Percentiles rank a stretch among this genome's conserved stretches.
phyloP scores from a whole-genome alignment of 2,113 vertebrate species.

The Xenopus laevis region DNA sequence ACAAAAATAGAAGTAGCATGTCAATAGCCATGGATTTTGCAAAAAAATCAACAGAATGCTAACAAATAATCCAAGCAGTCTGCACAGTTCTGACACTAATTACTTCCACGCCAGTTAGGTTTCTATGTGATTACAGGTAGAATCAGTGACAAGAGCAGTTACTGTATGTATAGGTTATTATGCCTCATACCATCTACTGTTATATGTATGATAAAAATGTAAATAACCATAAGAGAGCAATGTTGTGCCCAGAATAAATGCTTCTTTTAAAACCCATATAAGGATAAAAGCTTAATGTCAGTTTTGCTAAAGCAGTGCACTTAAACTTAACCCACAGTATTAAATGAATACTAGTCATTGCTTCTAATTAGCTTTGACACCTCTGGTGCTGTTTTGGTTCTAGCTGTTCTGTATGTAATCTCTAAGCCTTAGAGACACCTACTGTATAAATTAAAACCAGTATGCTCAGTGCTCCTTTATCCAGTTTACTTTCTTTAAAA shows the following conservation, averaged over 20 bases:
- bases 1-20: neutral
- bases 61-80: conserved; percentile 4
- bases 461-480: no score
- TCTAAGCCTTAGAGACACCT: neutral
- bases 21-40: neutral
- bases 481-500: no score
- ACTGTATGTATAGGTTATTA: conserved; percentile 18
- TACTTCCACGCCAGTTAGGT: conserved; percentile 17
- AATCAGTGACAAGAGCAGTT: conserved; percentile 13
- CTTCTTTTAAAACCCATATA: conserved; percentile 18
- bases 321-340: neutral
- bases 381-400: conserved; percentile 10
- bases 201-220: conserved; percentile 18
- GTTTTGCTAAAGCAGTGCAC: neutral
- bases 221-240: conserved; percentile 33
- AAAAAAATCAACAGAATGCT: neutral
- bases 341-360: conserved; percentile 15
- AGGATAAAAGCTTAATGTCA: conserved; percentile 5
- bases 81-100: conserved; percentile 1
- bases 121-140: conserved; percentile 13
- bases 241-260: neutral
- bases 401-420: neutral
- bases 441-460: conserved; percentile 2
- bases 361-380: conserved; percentile 17
- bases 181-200: neutral